phyloP scores from a whole-genome alignment of 2,113 vertebrate genomes.

The Lophius piscatorius region DNA sequence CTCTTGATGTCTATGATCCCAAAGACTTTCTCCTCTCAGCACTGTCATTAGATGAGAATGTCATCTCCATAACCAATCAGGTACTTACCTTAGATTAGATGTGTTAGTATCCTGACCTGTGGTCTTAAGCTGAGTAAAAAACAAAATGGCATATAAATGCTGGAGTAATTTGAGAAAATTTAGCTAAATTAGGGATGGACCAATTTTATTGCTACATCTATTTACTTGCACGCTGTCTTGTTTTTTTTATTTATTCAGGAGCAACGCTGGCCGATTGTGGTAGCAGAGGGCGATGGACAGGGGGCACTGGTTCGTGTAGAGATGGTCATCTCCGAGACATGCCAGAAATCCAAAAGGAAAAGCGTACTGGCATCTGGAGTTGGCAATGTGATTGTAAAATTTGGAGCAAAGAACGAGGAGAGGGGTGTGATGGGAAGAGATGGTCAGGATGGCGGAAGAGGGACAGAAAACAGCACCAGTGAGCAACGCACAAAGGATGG shows the following conservation, averaged over 20 bases:
- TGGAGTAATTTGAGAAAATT: not conserved
- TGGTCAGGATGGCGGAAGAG: conserved; percentile 72
- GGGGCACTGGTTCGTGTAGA: conserved; percentile 90
- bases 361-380: conserved; percentile 89
- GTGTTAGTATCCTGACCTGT: not conserved
- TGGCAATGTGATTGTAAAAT: conserved; percentile 88
- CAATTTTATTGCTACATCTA: not conserved
- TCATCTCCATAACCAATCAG: conserved; percentile 86
- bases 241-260: conserved; percentile 79
- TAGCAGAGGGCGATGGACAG: conserved; percentile 92
- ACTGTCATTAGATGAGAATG: conserved; percentile 88
- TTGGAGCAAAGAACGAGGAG: conserved; percentile 79
- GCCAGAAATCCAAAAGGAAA: conserved; percentile 96
- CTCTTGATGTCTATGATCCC: conserved; percentile 92
- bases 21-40: conserved; percentile 89
- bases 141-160: not conserved
- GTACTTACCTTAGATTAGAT: conserved; percentile 28
- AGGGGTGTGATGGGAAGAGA: conserved; percentile 77
- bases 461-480: conserved; percentile 80
- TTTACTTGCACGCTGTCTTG: conserved; percentile 54
- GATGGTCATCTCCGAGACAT: conserved; percentile 92
- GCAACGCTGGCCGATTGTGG: conserved; percentile 84
- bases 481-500: conserved; percentile 81
- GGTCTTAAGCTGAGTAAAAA: not conserved
- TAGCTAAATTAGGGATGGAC: not conserved